Evolutionary conservation across 2,888 invertebrate species (phyloP).

Genomic region (Drosophila longiperda): DNA sequence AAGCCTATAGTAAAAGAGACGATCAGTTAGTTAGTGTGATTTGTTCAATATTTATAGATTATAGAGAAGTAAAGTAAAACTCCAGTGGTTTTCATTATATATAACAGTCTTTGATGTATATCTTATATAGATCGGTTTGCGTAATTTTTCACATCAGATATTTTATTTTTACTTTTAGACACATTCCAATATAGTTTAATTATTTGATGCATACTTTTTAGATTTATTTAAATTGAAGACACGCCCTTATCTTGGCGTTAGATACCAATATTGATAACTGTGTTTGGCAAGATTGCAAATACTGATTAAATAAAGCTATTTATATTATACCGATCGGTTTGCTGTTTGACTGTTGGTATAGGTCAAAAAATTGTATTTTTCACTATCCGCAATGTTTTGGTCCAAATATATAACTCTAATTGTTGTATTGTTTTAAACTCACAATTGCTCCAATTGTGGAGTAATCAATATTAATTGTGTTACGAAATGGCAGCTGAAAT

Average conservation of each 20-base stretch:
- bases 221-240: background rate
- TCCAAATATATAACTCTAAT: background rate
- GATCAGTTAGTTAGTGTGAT: background rate
- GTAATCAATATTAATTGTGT: conserved; percentile 51
- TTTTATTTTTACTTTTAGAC: background rate
- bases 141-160: background rate
- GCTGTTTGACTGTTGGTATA: conserved; percentile 18
- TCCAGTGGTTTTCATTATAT: background rate
- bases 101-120: background rate
- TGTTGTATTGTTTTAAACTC: background rate
- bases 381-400: background rate
- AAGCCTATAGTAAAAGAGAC: background rate
- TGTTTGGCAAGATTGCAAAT: background rate
- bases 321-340: background rate
- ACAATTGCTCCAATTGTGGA: conserved; percentile 30
- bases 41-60: background rate
- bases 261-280: background rate
- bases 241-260: background rate
- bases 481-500: conserved; percentile 16
- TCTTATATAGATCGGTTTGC: background rate
- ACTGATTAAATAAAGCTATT: background rate
- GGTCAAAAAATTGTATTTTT: conserved; percentile 13
- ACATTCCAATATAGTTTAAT: background rate
- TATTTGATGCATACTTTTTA: conserved; percentile 17
- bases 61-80: background rate